Percentiles rank a stretch among this genome's conserved stretches.
These are phyloP conservation scores for Malacosoma neustria DNA, from an alignment of 2,888 invertebrate species.

Conservation along the genomic window DNA sequence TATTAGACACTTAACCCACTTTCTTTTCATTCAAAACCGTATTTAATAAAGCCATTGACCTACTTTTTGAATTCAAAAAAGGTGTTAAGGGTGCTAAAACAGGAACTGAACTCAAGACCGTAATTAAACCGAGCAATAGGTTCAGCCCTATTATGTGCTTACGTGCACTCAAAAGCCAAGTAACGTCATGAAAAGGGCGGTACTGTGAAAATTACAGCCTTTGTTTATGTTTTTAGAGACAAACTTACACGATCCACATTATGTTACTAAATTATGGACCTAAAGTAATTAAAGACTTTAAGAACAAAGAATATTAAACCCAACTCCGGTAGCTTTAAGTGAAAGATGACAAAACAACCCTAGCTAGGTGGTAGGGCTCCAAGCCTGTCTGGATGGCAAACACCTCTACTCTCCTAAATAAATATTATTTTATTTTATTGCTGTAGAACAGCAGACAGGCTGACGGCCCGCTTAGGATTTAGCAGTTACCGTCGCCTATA, in stretches of 20 bases:
- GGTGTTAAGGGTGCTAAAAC: background rate
- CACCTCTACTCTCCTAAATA: too few relatives aligned
- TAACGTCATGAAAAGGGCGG: background rate
- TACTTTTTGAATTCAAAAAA: background rate
- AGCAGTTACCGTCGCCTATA: too few relatives aligned
- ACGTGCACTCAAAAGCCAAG: background rate
- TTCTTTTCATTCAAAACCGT: background rate
- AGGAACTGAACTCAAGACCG: background rate
- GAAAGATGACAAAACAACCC: too few relatives aligned
- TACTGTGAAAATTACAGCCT: background rate
- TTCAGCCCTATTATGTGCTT: background rate
- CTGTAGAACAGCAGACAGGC: too few relatives aligned
- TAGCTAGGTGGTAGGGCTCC: too few relatives aligned
- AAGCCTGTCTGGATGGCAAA: too few relatives aligned
- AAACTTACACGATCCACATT: background rate
- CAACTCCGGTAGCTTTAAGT: too few relatives aligned
- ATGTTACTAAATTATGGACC: too few relatives aligned
- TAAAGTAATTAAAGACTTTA: too few relatives aligned
- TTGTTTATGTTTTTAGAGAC: background rate
- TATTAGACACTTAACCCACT: background rate
- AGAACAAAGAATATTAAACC: too few relatives aligned
- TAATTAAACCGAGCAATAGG: background rate
- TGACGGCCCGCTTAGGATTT: too few relatives aligned
- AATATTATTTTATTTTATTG: too few relatives aligned
- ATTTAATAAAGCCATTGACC: background rate